Evolutionary conservation across 1,140 invertebrate genomes (phyloP).

Genomic region (Cydia amplana): DNA sequence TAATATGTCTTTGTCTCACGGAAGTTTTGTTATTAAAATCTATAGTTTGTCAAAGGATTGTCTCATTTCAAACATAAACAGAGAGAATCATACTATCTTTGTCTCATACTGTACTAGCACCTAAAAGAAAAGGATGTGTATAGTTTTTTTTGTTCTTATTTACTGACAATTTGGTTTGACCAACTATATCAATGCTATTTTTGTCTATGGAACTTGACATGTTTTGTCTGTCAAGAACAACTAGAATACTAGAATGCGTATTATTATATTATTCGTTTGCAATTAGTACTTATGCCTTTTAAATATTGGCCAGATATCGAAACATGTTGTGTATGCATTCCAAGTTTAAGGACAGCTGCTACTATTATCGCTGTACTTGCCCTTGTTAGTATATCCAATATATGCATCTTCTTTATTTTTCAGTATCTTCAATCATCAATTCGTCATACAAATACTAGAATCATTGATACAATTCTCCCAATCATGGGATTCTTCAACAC

Average conservation of each 20-base stretch:
- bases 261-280: background rate
- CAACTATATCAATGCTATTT: too few species aligned
- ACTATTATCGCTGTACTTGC: conserved; percentile 60
- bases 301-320: conserved; percentile 45
- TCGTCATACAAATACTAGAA: background rate
- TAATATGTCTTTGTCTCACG: too few species aligned
- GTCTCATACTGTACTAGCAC: too few species aligned
- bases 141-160: too few species aligned
- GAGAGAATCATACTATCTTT: too few species aligned
- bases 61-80: too few species aligned
- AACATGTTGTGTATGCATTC: conserved; percentile 55
- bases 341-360: conserved; percentile 56
- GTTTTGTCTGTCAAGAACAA: background rate
- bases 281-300: conserved; percentile 41
- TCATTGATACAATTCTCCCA: too few species aligned
- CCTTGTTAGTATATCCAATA: conserved; percentile 52
- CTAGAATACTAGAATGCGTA: background rate
- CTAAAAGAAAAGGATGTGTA: too few species aligned
- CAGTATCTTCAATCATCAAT: background rate
- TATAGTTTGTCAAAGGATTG: too few species aligned
- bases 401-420: background rate
- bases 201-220: background rate
- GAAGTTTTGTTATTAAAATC: too few species aligned
- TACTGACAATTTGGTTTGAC: too few species aligned
- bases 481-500: too few species aligned